Evolutionary conservation across 2,888 invertebrate genomes (phyloP).

Genomic region (Drosophila trichaetosa): DNA sequence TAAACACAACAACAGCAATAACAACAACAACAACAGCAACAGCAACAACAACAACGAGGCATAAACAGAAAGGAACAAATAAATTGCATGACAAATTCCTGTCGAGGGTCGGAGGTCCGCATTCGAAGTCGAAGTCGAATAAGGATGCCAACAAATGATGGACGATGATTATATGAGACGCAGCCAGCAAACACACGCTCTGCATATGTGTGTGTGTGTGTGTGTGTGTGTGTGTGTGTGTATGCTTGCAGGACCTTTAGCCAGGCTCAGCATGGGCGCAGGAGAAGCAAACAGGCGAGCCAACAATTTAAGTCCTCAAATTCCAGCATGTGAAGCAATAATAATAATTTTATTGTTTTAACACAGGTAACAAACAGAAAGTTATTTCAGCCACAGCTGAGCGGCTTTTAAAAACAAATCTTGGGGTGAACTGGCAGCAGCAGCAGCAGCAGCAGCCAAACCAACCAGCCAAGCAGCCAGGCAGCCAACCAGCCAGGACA

Average conservation of each 20-base stretch:
- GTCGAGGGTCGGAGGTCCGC: conserved; percentile 44
- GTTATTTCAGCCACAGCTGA: conserved; percentile 81
- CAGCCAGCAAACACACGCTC: conserved; percentile 15
- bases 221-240: conserved; percentile 5
- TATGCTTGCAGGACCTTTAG: conserved; percentile 34
- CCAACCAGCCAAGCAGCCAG: conserved; percentile 29
- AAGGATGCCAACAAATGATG: conserved; percentile 65
- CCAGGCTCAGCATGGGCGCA: conserved; percentile 5
- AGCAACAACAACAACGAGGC: conserved; percentile 17
- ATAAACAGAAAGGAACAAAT: conserved; percentile 27
- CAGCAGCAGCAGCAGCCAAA: conserved; percentile 5
- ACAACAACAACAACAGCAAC: conserved; percentile 17
- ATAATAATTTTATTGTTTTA: conserved; percentile 84
- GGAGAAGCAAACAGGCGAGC: conserved; percentile 30
- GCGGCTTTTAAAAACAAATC: conserved; percentile 81
- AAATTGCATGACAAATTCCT: conserved; percentile 78
- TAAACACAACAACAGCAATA: conserved; percentile 13
- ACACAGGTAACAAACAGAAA: conserved; percentile 81
- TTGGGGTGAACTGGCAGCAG: conserved; percentile 57
- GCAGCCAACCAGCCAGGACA: conserved; percentile 61
- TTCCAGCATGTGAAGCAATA: conserved; percentile 83
- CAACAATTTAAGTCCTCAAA: conserved; percentile 77
- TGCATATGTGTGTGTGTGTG: background rate
- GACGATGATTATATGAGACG: conserved; percentile 71
- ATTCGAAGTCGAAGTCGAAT: conserved; percentile 37